Evolutionary conservation across 64 coral and sea anemone genomes (phyloP).

Genomic region (Dendrophyllia cribrosa): DNA sequence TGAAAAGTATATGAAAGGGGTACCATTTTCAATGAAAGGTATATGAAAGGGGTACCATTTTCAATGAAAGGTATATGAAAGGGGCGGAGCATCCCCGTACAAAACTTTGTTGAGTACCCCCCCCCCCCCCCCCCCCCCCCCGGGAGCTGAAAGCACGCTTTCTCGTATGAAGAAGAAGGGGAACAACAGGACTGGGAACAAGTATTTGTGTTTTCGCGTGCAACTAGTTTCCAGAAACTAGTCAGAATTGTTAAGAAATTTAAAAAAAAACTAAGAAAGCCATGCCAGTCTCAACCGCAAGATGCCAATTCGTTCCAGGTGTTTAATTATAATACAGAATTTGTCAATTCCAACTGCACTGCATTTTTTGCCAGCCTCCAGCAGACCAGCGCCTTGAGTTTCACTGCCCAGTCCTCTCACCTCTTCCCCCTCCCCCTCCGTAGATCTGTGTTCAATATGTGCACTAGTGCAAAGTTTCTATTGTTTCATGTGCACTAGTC

Average conservation of each 20-base stretch:
- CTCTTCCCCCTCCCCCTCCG: neutral
- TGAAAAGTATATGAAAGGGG: no score
- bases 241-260: conserved; percentile 34
- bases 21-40: no score
- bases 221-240: conserved; percentile 36
- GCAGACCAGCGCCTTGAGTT: neutral
- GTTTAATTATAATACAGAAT: conserved; percentile 32
- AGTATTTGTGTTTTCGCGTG: no score
- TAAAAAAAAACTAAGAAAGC: conserved; percentile 10
- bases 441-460: neutral
- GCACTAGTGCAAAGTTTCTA: conserved; percentile 32
- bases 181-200: no score
- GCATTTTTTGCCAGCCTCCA: conserved; percentile 10
- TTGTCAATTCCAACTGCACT: conserved; percentile 36
- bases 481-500: conserved; percentile 65
- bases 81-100: no score
- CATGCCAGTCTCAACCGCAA: conserved; percentile 12
- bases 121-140: no score
- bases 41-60: no score
- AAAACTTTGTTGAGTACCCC: no score
- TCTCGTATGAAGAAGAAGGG: no score
- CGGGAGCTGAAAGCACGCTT: no score
- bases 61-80: no score
- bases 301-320: conserved; percentile 27
- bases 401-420: neutral